phyloP scores from a whole-genome alignment of 2,888 invertebrate species.

The Oscheius sp. region DNA sequence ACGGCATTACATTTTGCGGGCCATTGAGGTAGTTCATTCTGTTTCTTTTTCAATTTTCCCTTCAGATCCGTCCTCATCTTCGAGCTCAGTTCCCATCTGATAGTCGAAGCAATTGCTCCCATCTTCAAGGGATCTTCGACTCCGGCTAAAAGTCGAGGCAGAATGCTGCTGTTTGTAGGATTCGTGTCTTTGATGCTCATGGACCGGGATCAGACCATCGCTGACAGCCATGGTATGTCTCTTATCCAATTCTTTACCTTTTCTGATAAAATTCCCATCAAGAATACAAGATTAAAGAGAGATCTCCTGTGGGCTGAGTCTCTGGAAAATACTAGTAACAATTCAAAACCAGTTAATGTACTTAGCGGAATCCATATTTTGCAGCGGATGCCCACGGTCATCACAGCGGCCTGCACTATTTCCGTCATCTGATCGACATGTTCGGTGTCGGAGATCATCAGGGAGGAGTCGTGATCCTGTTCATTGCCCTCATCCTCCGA shows the following conservation, averaged over 20 bases:
- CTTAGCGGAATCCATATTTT: not conserved
- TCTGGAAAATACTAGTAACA: no score
- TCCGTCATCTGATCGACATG: slow-evolving; percentile 76
- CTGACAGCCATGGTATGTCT: slow-evolving; percentile 74
- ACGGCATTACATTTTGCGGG: slow-evolving; percentile 77
- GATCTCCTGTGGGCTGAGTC: no score
- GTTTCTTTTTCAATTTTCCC: not conserved
- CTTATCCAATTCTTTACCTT: not conserved
- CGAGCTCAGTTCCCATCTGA: slow-evolving; percentile 76
- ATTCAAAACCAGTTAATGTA: no score
- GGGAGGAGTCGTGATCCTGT: slow-evolving; percentile 77
- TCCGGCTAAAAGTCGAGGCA: slow-evolving; percentile 74
- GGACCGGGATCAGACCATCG: slow-evolving; percentile 76
- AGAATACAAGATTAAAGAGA: no score
- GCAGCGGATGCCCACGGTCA: slow-evolving; percentile 75
- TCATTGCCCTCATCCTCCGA: slow-evolving; percentile 75
- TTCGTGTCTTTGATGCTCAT: slow-evolving; percentile 76
- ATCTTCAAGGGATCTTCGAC: slow-evolving; percentile 73
- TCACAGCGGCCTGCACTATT: slow-evolving; percentile 75
- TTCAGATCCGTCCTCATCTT: slow-evolving; percentile 75
- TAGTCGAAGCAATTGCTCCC: slow-evolving; percentile 76
- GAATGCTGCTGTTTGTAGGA: slow-evolving; percentile 75
- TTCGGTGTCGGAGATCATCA: slow-evolving; percentile 78
- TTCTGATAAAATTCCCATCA: not conserved
- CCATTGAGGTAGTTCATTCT: slow-evolving; percentile 74